These are phyloP conservation scores for Acromyrmex heyeri DNA, from an alignment of 1,140 invertebrate genomes.

Conservation along the genomic window DNA sequence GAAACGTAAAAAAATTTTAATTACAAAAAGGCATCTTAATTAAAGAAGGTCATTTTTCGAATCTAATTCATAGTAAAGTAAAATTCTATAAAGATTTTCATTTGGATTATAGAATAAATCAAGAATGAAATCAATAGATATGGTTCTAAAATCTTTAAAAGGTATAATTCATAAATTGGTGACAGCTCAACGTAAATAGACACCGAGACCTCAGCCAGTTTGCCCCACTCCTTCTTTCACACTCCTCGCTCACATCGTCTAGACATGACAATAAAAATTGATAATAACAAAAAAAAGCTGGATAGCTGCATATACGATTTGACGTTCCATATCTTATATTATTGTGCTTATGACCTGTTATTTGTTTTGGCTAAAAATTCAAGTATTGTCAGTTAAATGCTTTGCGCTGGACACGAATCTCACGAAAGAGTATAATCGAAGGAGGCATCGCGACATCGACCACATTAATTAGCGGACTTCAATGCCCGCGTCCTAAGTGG, in stretches of 20 bases:
- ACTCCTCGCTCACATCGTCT: too few relatives aligned
- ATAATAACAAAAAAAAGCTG: background rate
- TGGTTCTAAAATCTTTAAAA: too few relatives aligned
- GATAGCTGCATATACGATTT: background rate
- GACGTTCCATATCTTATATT: background rate
- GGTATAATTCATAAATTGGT: too few relatives aligned
- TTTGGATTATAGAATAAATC: too few relatives aligned
- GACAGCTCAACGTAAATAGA: too few relatives aligned
- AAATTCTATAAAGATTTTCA: too few relatives aligned
- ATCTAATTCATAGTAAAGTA: too few relatives aligned
- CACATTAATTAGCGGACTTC: conserved; percentile 73
- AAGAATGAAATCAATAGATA: too few relatives aligned
- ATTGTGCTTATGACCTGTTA: background rate
- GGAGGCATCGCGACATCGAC: conserved; percentile 64
- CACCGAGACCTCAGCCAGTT: too few relatives aligned
- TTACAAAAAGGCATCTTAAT: background rate
- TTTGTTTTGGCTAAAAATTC: background rate
- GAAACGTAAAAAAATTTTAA: conserved; percentile 49
- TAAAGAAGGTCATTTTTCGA: too few relatives aligned
- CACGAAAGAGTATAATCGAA: conserved; percentile 49
- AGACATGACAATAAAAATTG: too few relatives aligned
- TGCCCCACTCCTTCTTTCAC: too few relatives aligned
- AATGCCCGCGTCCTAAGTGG: conserved; percentile 60
- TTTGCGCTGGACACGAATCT: conserved; percentile 63
- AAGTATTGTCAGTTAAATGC: conserved; percentile 41